Conservation (phyloP, 2,797 vertebrate genomes). For the Hippocampus kuda region DNA sequence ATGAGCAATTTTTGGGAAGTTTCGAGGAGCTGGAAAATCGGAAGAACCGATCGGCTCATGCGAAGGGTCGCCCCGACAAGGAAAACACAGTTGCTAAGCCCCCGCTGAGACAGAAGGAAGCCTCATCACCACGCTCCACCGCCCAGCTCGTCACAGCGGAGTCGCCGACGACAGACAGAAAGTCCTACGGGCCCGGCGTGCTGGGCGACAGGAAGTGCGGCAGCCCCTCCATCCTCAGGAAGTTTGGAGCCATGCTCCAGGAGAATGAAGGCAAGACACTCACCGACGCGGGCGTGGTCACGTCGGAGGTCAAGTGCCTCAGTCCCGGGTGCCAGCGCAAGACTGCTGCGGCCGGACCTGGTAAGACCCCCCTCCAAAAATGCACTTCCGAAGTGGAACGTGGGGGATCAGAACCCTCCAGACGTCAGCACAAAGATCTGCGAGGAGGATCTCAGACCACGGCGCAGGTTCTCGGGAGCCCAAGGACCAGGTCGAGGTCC, state of each 20-base stretch:
- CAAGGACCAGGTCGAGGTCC: conserved; percentile 47
- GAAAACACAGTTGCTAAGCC: conserved; percentile 54
- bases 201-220: conserved; percentile 56
- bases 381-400: conserved; percentile 57
- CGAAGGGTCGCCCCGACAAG: conserved; percentile 53
- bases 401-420: conserved; percentile 41
- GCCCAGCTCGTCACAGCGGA: conserved; percentile 60
- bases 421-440: conserved; percentile 51
- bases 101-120: conserved; percentile 65
- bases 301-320: conserved; percentile 51
- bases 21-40: conserved; percentile 69
- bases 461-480: conserved; percentile 48
- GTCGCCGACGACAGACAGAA: conserved; percentile 56
- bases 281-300: conserved; percentile 59
- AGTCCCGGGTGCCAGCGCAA: conserved; percentile 68
- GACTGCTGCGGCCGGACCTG: conserved; percentile 29
- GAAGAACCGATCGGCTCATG: conserved; percentile 57
- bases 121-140: conserved; percentile 67
- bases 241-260: conserved; percentile 62
- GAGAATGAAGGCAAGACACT: conserved; percentile 68
- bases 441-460: conserved; percentile 45
- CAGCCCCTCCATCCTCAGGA: conserved; percentile 64
- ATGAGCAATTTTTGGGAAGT: conserved; percentile 52
- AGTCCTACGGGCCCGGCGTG: conserved; percentile 35
- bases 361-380: conserved; percentile 63